Evolutionary conservation across 2,888 invertebrate genomes (phyloP).

Genomic region (Himalopsyche anomala): DNA sequence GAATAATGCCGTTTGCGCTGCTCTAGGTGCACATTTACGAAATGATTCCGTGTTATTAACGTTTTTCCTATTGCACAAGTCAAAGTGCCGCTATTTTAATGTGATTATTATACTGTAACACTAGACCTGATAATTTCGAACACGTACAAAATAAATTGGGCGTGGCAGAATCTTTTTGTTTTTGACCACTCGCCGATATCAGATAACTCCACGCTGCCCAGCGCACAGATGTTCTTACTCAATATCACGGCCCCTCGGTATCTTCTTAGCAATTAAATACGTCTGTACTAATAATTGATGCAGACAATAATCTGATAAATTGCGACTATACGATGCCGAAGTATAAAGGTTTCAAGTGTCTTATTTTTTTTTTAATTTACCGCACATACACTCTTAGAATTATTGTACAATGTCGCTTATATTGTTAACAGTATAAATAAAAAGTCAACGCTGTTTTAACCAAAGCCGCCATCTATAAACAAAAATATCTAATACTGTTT

Average conservation of each 20-base stretch:
- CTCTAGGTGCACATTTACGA: not conserved
- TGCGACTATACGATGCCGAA: no score
- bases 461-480: no score
- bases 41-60: not conserved
- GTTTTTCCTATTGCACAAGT: conserved; percentile 5
- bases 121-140: conserved; percentile 8
- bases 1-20: not conserved
- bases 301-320: no score
- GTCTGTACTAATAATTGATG: no score
- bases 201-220: not conserved
- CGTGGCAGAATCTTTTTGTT: conserved; percentile 29
- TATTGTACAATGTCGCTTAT: no score
- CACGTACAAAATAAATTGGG: conserved; percentile 26
- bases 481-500: no score
- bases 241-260: not conserved
- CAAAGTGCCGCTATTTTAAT: not conserved
- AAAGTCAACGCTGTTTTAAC: no score
- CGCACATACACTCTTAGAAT: no score
- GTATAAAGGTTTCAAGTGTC: no score
- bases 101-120: conserved; percentile 26
- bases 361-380: no score
- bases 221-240: not conserved
- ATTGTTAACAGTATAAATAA: no score
- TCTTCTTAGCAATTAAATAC: not conserved
- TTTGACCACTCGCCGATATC: conserved; percentile 26